Evolutionary conservation across 2,888 invertebrate genomes (phyloP), one percentile per base, ranked within the genome.

Genomic region (Arctia plantaginis): DNA sequence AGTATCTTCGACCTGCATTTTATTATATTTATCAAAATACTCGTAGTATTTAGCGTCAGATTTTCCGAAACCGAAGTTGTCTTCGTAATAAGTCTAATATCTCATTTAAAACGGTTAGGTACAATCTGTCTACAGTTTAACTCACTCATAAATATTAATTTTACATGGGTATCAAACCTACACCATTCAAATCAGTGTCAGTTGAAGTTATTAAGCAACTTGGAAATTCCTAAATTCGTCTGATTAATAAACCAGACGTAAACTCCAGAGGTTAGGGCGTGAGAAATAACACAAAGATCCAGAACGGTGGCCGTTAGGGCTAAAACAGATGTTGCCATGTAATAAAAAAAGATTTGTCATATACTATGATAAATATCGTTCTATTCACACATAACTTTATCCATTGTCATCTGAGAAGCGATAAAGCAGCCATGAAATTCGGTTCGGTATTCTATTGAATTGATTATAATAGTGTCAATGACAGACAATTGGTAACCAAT

Each of bases 401-500:
- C 1, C 30, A 62, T 62, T 62, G 62, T 62, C 7, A 15, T 59
- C 15, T 59, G 59, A 59, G 59, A 59, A 62, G 18, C 18, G 30
- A 62, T 6, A 15, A 62, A 30, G 6, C 62, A 18, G 7, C 15
- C 7, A 18, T 30, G 30, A 30, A 30, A 62, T 62, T 62, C n/a
- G 62, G 62, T 62, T 15, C 62, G 62, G 62, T 30, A 30, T 18
- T 62, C 15, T 30, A 62, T 62, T 62, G 18, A 62, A 62, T 62
- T 62, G 62, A 62, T 62, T 62, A 62, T 18, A 30, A 30, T 18
- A 30, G 55, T 71, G 12, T 59, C 39, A 18, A 71, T 65, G 59
- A 59, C 67, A 67, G 55, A 15, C 66, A 66, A 67, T 67, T 62
- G 72, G 3, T 64, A 33, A 47, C 23, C 47, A 66, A 39, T 71